Conservation (phyloP, 2,113 vertebrate genomes). For the Zosterops lateralis region DNA sequence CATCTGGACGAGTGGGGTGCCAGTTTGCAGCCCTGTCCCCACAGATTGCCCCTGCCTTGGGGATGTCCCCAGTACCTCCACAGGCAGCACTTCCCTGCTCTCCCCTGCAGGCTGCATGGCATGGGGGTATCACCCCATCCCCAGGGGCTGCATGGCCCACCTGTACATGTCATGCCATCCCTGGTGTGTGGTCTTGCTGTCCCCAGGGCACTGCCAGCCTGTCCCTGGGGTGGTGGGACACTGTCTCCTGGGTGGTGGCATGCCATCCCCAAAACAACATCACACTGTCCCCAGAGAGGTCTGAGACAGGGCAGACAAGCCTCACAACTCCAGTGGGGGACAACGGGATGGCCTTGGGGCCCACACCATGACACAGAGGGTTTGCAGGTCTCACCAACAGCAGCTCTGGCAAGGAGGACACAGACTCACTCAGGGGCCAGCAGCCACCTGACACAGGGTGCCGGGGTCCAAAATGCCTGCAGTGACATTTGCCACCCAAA, state of each 20-base stretch:
- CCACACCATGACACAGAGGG: fast-evolving
- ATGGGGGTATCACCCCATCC: not conserved
- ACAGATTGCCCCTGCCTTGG: fast-evolving
- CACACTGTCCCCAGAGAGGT: not conserved
- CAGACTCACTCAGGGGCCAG: not conserved
- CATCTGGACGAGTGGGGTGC: fast-evolving
- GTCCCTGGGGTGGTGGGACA: not conserved
- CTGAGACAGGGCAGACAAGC: not conserved
- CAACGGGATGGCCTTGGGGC: fast-evolving
- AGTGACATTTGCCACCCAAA: not conserved
- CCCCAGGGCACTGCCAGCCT: not conserved
- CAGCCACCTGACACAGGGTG: not conserved
- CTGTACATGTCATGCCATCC: not conserved
- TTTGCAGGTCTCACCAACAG: fast-evolving
- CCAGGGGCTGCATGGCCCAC: not conserved
- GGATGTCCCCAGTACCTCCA: not conserved
- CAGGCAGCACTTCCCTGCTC: not conserved
- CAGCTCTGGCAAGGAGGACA: not conserved
- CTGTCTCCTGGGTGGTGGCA: fast-evolving
- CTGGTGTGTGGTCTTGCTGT: fast-evolving
- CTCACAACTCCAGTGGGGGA: fast-evolving
- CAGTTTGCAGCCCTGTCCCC: not conserved
- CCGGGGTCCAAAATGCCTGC: fast-evolving
- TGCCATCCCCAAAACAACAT: too few relatives aligned
- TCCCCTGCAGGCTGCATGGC: fast-evolving